A percentile compares a stretch with the other conserved stretches of the same genome.
Conservation (phyloP, 2,888 invertebrate species). For the Aplocera efformata region DNA sequence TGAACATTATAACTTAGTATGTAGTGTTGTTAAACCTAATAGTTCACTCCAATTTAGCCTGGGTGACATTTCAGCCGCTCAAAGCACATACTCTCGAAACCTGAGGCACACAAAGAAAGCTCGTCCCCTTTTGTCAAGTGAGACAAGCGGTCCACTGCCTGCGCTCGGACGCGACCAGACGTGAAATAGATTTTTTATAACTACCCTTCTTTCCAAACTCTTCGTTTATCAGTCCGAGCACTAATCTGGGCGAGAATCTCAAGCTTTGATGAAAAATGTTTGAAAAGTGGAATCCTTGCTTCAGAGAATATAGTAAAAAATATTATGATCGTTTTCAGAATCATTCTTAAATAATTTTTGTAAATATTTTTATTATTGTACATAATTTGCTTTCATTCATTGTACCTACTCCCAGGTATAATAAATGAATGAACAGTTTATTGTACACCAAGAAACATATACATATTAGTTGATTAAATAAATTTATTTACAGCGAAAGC, state of each 20-base stretch:
- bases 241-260: constrained; percentile 21
- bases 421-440: too few species aligned
- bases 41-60: too few species aligned
- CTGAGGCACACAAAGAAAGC: constrained; percentile 17
- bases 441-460: too few species aligned
- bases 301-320: constrained; percentile 25
- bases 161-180: constrained; percentile 17
- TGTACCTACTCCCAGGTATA: too few species aligned
- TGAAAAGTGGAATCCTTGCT: constrained; percentile 25
- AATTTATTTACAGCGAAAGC: too few species aligned
- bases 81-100: too few species aligned
- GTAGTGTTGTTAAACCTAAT: too few species aligned
- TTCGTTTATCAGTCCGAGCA: constrained; percentile 19
- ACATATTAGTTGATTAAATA: too few species aligned
- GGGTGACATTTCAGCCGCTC: too few species aligned
- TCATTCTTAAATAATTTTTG: not conserved
- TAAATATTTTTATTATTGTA: too few species aligned
- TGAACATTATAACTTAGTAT: too few species aligned
- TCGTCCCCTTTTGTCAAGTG: constrained; percentile 13
- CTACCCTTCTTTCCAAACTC: constrained; percentile 20
- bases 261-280: constrained; percentile 21
- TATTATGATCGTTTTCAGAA: constrained; percentile 25
- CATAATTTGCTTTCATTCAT: too few species aligned
- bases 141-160: constrained; percentile 10
- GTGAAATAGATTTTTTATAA: constrained; percentile 30